These are phyloP conservation scores for Intellagama lesueurii DNA, from an alignment of 2,797 vertebrate species.

Conservation along the genomic window DNA sequence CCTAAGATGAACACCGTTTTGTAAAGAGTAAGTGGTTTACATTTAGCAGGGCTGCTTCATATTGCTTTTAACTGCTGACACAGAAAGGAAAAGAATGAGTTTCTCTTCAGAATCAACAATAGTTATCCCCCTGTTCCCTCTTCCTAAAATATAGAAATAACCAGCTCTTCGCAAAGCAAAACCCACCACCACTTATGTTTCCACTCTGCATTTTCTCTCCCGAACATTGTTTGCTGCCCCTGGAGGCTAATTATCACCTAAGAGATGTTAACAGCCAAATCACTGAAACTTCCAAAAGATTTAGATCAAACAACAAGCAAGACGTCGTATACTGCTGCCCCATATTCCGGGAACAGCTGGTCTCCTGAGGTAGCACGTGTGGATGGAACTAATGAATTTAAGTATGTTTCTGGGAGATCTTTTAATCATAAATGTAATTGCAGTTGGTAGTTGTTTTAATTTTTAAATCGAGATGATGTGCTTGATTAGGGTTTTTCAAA, in stretches of 20 bases:
- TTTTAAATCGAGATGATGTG: conserved; percentile 62
- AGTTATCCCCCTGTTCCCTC: conserved; percentile 36
- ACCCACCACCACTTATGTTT: conserved; percentile 45
- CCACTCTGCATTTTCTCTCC: conserved; percentile 53
- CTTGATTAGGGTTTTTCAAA: conserved; percentile 40
- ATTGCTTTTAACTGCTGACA: conserved; percentile 50
- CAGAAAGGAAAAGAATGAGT: neutral
- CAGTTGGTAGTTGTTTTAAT: conserved; percentile 66
- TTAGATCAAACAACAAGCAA: conserved; percentile 71
- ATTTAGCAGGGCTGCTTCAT: conserved; percentile 55
- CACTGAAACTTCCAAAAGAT: conserved; percentile 64
- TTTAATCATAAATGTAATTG: conserved; percentile 72
- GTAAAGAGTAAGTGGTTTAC: conserved; percentile 51
- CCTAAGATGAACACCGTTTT: conserved; percentile 23
- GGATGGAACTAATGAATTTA: conserved; percentile 73
- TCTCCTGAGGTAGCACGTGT: conserved; percentile 67
- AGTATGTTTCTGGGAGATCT: conserved; percentile 70
- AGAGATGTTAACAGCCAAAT: conserved; percentile 72
- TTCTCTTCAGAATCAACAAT: conserved; percentile 40
- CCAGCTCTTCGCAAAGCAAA: conserved; percentile 43
- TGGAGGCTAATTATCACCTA: conserved; percentile 68
- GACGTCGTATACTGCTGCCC: conserved; percentile 69
- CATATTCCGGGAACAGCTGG: conserved; percentile 63
- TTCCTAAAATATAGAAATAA: conserved; percentile 23
- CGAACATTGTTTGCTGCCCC: conserved; percentile 61